Evolutionary conservation across 2,888 invertebrate species (phyloP).

Genomic region (Drosophila falleni): DNA sequence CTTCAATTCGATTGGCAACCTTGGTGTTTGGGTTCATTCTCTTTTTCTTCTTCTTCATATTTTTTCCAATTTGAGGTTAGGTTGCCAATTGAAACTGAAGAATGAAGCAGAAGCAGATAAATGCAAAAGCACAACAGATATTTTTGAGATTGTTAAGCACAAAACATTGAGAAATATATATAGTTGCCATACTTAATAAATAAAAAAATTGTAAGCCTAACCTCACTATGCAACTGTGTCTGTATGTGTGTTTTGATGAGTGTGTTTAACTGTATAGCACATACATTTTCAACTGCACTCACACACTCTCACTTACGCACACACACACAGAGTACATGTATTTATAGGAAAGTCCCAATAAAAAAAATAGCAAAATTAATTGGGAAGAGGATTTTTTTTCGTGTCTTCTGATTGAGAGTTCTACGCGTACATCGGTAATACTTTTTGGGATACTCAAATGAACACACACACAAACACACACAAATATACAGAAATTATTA

Average conservation of each 20-base stretch:
- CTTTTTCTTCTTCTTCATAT: background rate
- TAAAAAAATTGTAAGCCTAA: conserved; percentile 11
- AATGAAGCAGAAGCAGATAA: background rate
- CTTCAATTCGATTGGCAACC: conserved; percentile 59
- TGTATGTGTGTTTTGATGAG: conserved; percentile 28
- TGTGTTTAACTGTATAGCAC: conserved; percentile 63
- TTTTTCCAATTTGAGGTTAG: conserved; percentile 48
- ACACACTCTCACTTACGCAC: conserved; percentile 25
- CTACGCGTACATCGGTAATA: background rate
- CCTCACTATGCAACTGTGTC: conserved; percentile 6
- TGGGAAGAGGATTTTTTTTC: background rate
- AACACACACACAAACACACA: conserved; percentile 8
- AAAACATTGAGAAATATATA: conserved; percentile 18
- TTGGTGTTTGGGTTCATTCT: conserved; percentile 31
- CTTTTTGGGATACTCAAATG: conserved; percentile 27
- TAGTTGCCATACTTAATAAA: conserved; percentile 13
- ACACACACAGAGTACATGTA: conserved; percentile 6
- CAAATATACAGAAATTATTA: background rate
- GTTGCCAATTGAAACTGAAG: conserved; percentile 63
- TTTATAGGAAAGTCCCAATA: conserved; percentile 15
- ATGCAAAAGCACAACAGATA: conserved; percentile 27
- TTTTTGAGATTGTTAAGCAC: conserved; percentile 63
- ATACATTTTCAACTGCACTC: conserved; percentile 35
- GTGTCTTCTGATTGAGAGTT: conserved; percentile 16
- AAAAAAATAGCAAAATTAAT: background rate